Evolutionary conservation across 2,797 vertebrate species (phyloP), one percentile per base, ranked within the genome.

Genomic region (Paratrypauchen microcephalus): DNA sequence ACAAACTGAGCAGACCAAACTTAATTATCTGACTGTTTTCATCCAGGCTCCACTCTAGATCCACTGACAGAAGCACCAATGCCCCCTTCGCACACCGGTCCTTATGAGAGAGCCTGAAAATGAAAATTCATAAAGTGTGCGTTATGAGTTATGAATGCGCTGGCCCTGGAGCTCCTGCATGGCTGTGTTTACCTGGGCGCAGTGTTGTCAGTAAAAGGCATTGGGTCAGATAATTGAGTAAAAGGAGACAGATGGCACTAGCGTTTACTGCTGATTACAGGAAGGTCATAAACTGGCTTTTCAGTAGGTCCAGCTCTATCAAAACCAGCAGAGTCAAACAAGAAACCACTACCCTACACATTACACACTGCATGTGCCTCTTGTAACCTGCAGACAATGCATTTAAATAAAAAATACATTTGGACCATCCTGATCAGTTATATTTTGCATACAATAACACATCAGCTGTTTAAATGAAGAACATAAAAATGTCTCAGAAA

Each of bases 261-360:
- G 86, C 86, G 81, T 93, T 93, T 93, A 93, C 89, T 93, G 91
- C 91, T 93, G 92, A 93, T 93, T 93, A 92, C 91, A 92, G 88
- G 83, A 78, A 91, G 88, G 88, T 87, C 83, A 85, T 93, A 93
- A 93, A 93, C 59, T 79, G 81, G 82, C 73, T 83, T 45, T 79
- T 88, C 90, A 86, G 86, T 87, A 84, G 87, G 77, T 83, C 84
- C 79, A 79, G 74, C 48, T 78, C 75, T 78, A 82, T 93, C 86
- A 93, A 91, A 91, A 89, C 82, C 77, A 83, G 78, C 78, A 76
- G 77, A 86, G 65, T 90, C 87, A 80, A 78, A 59, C 61, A 81
- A 68, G 63, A 52, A 52, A 56, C 48, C 45, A 23, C 45, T 41
- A 30, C 16, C 61, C 48, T 11, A 78, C 23, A n/a, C 70, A 52